phyloP scores from a whole-genome alignment of 2,797 vertebrate genomes.

The Chromobotia macracanthus region DNA sequence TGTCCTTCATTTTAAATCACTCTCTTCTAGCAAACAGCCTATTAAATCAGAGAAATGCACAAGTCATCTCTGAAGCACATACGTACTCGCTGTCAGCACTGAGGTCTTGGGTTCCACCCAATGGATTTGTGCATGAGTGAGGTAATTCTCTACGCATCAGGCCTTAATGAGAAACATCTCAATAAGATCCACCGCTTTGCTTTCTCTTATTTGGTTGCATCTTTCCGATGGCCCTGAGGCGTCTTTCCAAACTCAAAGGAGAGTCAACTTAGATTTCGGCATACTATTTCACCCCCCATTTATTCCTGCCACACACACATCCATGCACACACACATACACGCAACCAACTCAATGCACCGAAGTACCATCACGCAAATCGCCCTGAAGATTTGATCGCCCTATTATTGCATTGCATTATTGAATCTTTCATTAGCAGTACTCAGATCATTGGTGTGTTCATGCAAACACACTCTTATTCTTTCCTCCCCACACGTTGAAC shows the following conservation, averaged over 20 bases:
- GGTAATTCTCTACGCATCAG: conserved; percentile 13
- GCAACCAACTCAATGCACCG: conserved; percentile 9
- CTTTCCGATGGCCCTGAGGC: conserved; percentile 31
- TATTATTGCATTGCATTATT: conserved; percentile 20
- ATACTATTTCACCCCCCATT: conserved; percentile 47
- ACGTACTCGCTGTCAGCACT: neutral
- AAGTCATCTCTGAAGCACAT: neutral
- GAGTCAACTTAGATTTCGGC: conserved; percentile 38
- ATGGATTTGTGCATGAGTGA: conserved; percentile 10
- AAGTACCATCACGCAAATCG: conserved; percentile 8
- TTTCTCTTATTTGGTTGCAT: conserved; percentile 44
- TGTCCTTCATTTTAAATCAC: neutral
- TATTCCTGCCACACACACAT: conserved; percentile 23
- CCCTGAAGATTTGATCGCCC: conserved; percentile 23
- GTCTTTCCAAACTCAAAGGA: conserved; percentile 42
- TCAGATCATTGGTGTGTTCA: neutral
- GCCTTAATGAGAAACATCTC: conserved; percentile 46
- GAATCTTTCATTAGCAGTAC: conserved; percentile 31
- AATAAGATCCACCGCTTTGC: conserved; percentile 27
- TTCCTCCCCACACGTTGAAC: neutral
- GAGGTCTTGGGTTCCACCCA: conserved; percentile 4
- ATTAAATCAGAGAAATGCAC: neutral
- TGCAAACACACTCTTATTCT: conserved; percentile 4
- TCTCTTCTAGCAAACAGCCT: neutral
- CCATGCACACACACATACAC: neutral